Base-by-base conservation (phyloP, 2,888 invertebrate genomes). In the Clostera curtula region DNA sequence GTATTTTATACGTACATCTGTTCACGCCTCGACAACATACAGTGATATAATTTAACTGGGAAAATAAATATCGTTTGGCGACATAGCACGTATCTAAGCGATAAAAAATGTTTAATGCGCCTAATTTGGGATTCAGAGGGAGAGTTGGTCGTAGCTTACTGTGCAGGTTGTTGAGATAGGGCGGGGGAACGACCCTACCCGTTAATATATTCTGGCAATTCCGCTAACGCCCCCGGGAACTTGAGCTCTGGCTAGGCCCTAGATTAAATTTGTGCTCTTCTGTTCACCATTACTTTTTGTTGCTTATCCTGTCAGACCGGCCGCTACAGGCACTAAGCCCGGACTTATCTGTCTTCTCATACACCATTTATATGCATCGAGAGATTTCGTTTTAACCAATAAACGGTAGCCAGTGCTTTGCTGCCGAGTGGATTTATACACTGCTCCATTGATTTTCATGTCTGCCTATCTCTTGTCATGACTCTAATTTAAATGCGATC, bases 171-270 rank as follows among this genome's bases (percentile, higher is more conserved):
- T 75, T 67, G 71, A 69, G 73, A 74, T 74, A 74, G 74, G 69
- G 67, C 64, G 59, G 44, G 46, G 45, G 59, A 12, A 32, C 50
- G 58, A 56, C 62, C 61, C 62, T 63, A 55, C 49, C 47, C 54
- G 53, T 61, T 76, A 75, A 79, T 77, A 67, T 75, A 79, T 77
- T 77, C 77, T 54, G 66, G 65, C 64, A 73, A 74, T 79, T 74
- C 68, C 57, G 54, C 68, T 51, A 61, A 58, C 59, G 61, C 53
- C 43, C 56, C 52, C 47, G 56, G 57, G 62, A 46, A 49, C 56
- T 39, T 46, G 55, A 49, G 54, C 54, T 54, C 52, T 47, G 56
- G 52, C 57, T 58, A 63, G 59, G 54, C 59, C 63, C 58, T 65
- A 66, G 67, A 76, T 75, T 71, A 74, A 69, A 74, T 69, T 69